These are phyloP conservation scores for Troilus luridus DNA, from an alignment of 2,888 invertebrate species.

Conservation along the genomic window DNA sequence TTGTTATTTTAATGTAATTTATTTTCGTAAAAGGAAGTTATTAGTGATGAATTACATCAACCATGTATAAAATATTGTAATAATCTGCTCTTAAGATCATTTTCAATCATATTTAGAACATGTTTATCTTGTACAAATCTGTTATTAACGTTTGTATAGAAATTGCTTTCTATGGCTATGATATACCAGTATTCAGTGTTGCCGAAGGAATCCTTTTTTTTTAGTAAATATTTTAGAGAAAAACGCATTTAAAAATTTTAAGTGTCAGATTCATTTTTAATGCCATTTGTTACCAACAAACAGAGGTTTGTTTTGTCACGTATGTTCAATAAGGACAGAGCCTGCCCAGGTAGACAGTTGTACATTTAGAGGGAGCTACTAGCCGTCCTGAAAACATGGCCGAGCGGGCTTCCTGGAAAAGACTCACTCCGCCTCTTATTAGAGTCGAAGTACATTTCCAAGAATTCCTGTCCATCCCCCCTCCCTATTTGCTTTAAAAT, in stretches of 20 bases:
- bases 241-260: neutral
- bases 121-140: too few relatives aligned
- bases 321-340: constrained; percentile 27
- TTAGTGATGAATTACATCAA: too few relatives aligned
- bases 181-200: too few relatives aligned
- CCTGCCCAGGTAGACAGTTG: constrained; percentile 48
- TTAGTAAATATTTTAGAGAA: neutral
- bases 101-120: too few relatives aligned
- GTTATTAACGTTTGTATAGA: too few relatives aligned
- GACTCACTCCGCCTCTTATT: constrained; percentile 55
- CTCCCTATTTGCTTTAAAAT: constrained; percentile 35
- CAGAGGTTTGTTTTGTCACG: neutral
- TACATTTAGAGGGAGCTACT: constrained; percentile 52
- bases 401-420: constrained; percentile 47
- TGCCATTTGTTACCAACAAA: neutral
- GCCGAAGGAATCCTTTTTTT: neutral
- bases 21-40: too few relatives aligned
- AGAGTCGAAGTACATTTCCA: constrained; percentile 54
- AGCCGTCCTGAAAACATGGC: constrained; percentile 43
- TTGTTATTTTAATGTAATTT: too few relatives aligned
- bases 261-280: neutral
- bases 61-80: too few relatives aligned
- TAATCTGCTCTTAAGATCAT: too few relatives aligned
- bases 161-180: too few relatives aligned
- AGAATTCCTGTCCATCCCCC: constrained; percentile 49